A percentile compares a stretch with the other conserved stretches of the same genome.
Conservation (phyloP, 1,140 invertebrate genomes). For the Drosophila tropicalis region DNA sequence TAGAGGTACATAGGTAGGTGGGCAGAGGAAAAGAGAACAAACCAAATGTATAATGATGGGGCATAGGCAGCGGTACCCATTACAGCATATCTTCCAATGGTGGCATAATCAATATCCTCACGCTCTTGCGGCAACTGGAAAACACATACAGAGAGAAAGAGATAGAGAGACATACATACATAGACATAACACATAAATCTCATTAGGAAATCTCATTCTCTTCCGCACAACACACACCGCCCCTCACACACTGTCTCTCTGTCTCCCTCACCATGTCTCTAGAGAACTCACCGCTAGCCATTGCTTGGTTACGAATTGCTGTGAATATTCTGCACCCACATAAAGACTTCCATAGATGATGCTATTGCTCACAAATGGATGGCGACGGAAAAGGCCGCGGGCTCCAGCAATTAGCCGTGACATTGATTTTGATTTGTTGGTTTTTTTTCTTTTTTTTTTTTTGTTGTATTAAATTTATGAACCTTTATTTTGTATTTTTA, state of each 20-base stretch:
- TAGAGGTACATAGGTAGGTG: not conserved
- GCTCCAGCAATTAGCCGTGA: constrained; percentile 52
- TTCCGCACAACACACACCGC: not conserved
- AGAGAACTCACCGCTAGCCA: constrained; percentile 57
- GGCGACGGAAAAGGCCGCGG: constrained; percentile 80
- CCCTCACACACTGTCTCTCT: not conserved
- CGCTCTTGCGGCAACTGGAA: constrained; percentile 44
- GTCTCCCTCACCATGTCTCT: not conserved
- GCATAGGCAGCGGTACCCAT: constrained; percentile 86
- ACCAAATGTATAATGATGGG: constrained; percentile 87
- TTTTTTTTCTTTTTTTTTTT: not conserved
- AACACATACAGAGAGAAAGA: constrained; percentile 20
- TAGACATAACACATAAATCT: constrained; percentile 46
- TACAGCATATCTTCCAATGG: constrained; percentile 85
- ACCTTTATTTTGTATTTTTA: not conserved
- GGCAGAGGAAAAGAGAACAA: constrained; percentile 49
- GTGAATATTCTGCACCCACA: constrained; percentile 90
- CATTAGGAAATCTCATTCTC: constrained; percentile 35
- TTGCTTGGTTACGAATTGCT: constrained; percentile 88
- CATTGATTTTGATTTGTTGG: constrained; percentile 38
- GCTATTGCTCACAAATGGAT: constrained; percentile 89
- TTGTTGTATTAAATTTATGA: constrained; percentile 13
- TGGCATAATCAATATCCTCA: constrained; percentile 84
- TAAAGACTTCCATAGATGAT: constrained; percentile 90
- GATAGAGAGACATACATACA: not conserved